Percentiles rank a stretch among this genome's conserved stretches.
These are phyloP conservation scores for Propsilocerus akamusi DNA, from an alignment of 1,140 invertebrate species.

Conservation along the genomic window DNA sequence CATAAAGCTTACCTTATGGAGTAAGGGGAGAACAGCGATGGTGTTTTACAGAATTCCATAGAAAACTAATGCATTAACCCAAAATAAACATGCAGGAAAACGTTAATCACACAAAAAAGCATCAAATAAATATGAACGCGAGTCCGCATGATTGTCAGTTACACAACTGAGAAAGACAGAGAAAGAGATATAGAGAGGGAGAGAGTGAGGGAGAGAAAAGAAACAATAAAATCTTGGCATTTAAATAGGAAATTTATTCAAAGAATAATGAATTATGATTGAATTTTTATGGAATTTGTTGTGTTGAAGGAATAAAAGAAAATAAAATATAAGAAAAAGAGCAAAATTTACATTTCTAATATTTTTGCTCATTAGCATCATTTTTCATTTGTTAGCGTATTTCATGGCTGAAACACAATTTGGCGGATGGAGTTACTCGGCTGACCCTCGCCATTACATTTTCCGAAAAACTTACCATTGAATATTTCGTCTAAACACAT, in stretches of 20 bases:
- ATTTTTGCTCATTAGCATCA: not conserved
- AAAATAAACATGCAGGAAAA: too few relatives aligned
- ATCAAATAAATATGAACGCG: not conserved
- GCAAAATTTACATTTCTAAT: too few relatives aligned
- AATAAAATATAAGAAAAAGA: not conserved
- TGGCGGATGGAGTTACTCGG: not conserved
- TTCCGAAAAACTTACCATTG: too few relatives aligned
- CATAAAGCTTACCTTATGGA: too few relatives aligned
- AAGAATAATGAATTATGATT: not conserved
- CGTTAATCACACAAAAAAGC: not conserved
- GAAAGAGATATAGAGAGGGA: too few relatives aligned
- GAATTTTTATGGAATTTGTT: not conserved
- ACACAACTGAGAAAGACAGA: not conserved
- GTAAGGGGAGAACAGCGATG: too few relatives aligned
- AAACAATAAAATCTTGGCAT: not conserved
- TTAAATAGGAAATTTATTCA: not conserved
- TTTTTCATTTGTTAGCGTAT: not conserved
- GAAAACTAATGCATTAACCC: too few relatives aligned
- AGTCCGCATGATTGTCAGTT: not conserved
- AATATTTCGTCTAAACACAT: not conserved
- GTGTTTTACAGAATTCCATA: not conserved
- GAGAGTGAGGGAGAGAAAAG: not conserved
- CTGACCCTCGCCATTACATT: too few relatives aligned
- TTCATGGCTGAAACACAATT: not conserved
- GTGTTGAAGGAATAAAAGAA: not conserved